Evolutionary conservation across 2,888 invertebrate genomes (phyloP), one percentile per base, ranked within the genome.

Genomic region (Microdon myrmicae): DNA sequence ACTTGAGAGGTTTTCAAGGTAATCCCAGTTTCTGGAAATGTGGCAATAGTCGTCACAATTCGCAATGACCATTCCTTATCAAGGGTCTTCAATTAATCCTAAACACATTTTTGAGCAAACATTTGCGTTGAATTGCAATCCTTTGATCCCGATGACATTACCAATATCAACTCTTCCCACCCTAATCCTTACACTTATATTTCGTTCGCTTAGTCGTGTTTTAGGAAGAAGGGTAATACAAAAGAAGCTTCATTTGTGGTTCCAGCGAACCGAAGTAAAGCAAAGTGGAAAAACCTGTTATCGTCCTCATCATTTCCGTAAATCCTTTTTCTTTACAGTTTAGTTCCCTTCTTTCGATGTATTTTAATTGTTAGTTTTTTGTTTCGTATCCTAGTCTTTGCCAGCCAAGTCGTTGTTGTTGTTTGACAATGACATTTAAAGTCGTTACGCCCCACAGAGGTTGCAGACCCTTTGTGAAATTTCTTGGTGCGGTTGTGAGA

Each of bases 241-340:
- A 44, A 47, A 34, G 6, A 43, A 26, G 25, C 23, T 25, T 45
- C 26, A 8, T 39, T 12, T 35, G 55, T 29, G 55, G 41, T 41
- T 47, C 17, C 9, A 35, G n/a, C 6, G 38, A 37, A 23, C 19
- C 20, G 16, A 19, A 45, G 45, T 17, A 26, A 26, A 17, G 3
- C 5, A 22, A 47, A 32, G 20, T 22, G 12, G 37, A 37, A 22
- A 23, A 12, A 34, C 17, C 13, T 34, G 39, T 47, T 56, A 49
- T 45, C n/a, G n/a, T n/a, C 56, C 56, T 41, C 43, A 9, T 20
- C 29, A 37, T 41, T 58, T 45, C 43, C 37, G 45, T 25, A 47
- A 64, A 58, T 64, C 58, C 51, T 47, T 64, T 58, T 39, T 44
- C 43, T 47, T 54, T 37, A 35, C 41, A 56, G 47, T 53, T 51